Evolutionary conservation across 2,113 vertebrate species (phyloP).

Genomic region (Psettodes erumei): DNA sequence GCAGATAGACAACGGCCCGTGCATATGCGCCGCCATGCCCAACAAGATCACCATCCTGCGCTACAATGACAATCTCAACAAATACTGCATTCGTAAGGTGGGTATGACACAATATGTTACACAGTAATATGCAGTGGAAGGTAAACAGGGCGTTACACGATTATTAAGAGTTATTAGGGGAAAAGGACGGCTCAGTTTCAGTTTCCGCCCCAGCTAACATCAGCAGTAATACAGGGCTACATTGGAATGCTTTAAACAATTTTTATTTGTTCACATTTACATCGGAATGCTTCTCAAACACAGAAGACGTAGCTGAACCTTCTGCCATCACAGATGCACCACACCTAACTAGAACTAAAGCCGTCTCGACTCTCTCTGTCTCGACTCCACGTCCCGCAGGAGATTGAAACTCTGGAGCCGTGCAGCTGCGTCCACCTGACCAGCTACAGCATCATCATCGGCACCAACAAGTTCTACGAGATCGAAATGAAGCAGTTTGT

Average conservation of each 20-base stretch:
- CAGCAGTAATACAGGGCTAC: neutral
- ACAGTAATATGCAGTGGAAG: neutral
- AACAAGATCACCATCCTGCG: slow-evolving; percentile 95
- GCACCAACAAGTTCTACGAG: slow-evolving; percentile 99
- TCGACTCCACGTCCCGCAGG: slow-evolving; percentile 77
- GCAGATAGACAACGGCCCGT: slow-evolving; percentile 94
- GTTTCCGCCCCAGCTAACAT: too few species aligned
- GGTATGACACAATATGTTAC: slow-evolving; percentile 18
- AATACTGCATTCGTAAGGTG: slow-evolving; percentile 98
- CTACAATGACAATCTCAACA: slow-evolving; percentile 96
- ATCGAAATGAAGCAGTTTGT: slow-evolving; percentile 99
- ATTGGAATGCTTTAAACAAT: neutral
- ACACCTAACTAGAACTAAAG: neutral
- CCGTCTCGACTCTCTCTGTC: neutral
- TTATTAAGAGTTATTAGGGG: too few species aligned
- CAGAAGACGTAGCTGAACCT: too few species aligned
- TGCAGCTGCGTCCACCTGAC: slow-evolving; percentile 99
- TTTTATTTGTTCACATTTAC: too few species aligned
- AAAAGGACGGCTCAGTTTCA: too few species aligned
- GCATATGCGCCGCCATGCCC: slow-evolving; percentile 97
- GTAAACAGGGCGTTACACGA: too few species aligned
- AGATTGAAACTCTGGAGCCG: slow-evolving; percentile 98
- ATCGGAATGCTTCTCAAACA: too few species aligned
- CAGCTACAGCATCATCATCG: slow-evolving; percentile 97
- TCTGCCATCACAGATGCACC: neutral